phyloP scores from a whole-genome alignment of 1,140 invertebrate genomes.

The Drosophila orosa region DNA sequence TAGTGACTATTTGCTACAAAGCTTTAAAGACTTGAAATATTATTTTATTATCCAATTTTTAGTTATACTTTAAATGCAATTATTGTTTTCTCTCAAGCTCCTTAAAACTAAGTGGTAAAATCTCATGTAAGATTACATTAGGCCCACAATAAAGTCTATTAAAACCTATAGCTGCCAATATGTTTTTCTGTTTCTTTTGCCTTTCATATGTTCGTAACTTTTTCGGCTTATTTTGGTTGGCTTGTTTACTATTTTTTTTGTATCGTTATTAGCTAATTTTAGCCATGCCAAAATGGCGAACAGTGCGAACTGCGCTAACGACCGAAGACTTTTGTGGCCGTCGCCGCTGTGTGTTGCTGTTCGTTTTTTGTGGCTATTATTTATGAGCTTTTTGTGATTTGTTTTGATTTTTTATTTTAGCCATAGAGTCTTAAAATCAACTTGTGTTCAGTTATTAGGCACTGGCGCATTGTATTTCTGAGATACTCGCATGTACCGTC shows the following conservation, averaged over 20 bases:
- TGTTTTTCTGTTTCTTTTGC: conserved; percentile 14
- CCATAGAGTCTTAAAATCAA: conserved; percentile 39
- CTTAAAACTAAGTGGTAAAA: neutral
- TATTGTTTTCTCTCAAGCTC: neutral
- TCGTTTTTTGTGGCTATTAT: conserved; percentile 55
- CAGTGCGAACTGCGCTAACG: conserved; percentile 53
- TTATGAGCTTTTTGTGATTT: conserved; percentile 59
- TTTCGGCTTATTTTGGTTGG: conserved; percentile 47
- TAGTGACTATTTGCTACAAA: neutral
- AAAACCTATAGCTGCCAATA: conserved; percentile 4
- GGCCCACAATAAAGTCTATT: conserved; percentile 9
- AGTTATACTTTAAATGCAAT: neutral
- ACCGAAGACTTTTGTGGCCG: conserved; percentile 53
- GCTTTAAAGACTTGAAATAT: neutral
- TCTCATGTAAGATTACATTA: neutral
- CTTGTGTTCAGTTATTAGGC: conserved; percentile 55
- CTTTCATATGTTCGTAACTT: conserved; percentile 46
- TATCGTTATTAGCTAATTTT: conserved; percentile 76
- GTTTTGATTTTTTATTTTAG: conserved; percentile 58
- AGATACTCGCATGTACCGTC: conserved; percentile 40
- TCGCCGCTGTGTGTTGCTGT: neutral
- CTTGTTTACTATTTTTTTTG: conserved; percentile 56
- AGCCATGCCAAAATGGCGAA: conserved; percentile 70
- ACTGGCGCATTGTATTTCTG: conserved; percentile 40
- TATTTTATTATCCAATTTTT: neutral